phyloP scores from a whole-genome alignment of 2,888 invertebrate genomes.

The Tetrapedia diversipes region DNA sequence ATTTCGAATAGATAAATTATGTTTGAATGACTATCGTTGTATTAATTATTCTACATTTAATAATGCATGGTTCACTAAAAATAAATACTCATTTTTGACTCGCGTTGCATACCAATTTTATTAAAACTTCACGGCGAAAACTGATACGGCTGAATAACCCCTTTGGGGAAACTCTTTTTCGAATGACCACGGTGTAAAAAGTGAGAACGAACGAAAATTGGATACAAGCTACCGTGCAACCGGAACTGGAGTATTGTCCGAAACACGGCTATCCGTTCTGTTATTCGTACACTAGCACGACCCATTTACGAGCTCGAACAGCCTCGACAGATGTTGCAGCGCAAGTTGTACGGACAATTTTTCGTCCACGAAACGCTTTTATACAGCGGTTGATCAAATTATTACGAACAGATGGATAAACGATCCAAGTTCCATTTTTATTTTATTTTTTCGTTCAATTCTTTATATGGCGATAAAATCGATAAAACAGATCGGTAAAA shows the following conservation, averaged over 20 bases:
- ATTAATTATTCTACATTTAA: no score
- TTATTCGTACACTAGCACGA: slow-evolving; percentile 23
- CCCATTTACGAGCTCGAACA: slow-evolving; percentile 25
- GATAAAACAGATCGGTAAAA: no score
- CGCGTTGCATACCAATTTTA: no score
- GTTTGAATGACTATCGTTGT: no score
- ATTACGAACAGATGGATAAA: no score
- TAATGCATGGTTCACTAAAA: no score
- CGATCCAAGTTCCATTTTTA: no score
- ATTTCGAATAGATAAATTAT: no score
- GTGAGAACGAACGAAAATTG: slow-evolving; percentile 17
- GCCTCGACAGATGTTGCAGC: slow-evolving; percentile 34
- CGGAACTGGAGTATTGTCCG: slow-evolving; percentile 19
- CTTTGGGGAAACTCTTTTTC: neutral
- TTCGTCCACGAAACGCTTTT: neutral
- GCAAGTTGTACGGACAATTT: slow-evolving; percentile 13
- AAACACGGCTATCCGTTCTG: slow-evolving; percentile 36
- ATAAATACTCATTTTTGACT: no score
- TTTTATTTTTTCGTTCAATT: no score
- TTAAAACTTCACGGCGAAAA: neutral
- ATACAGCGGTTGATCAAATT: no score
- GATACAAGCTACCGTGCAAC: slow-evolving; percentile 16
- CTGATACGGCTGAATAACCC: neutral
- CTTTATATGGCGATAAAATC: no score
- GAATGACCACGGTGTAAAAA: neutral